These are phyloP conservation scores for Cephus sareptanus DNA, from an alignment of 2,888 invertebrate species.

Conservation along the genomic window DNA sequence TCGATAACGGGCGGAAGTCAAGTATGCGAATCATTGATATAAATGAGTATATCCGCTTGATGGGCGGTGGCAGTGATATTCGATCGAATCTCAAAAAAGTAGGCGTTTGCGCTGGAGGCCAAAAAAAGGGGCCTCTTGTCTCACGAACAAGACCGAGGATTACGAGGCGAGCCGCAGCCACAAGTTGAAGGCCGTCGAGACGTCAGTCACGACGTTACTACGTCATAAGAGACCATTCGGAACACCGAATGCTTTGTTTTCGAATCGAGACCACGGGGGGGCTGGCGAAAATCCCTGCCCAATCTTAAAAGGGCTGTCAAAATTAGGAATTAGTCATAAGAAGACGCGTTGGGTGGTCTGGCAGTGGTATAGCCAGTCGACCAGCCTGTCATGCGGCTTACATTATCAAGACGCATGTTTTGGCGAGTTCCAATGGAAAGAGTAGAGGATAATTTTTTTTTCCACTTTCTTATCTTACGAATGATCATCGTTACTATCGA, in stretches of 20 bases:
- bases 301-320: constrained; percentile 8
- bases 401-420: background rate
- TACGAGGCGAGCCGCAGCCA: background rate
- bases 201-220: constrained; percentile 1
- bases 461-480: background rate
- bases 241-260: constrained; percentile 4
- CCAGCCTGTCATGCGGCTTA: background rate
- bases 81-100: background rate
- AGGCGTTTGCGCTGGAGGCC: background rate
- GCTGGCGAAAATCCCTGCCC: constrained; percentile 2
- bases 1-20: background rate
- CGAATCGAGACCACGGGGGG: constrained; percentile 1
- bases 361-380: background rate
- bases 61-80: background rate
- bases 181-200: constrained; percentile 6
- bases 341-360: background rate
- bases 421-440: background rate
- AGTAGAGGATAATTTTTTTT: background rate
- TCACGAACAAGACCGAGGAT: background rate
- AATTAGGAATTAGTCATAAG: constrained; percentile 4
- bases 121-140: constrained; percentile 1
- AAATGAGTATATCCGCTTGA: background rate
- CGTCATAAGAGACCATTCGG: background rate
- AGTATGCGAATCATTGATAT: background rate
- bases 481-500: background rate